These are phyloP conservation scores for Brachypterus glaber DNA, from an alignment of 2,888 invertebrate genomes.

Conservation along the genomic window DNA sequence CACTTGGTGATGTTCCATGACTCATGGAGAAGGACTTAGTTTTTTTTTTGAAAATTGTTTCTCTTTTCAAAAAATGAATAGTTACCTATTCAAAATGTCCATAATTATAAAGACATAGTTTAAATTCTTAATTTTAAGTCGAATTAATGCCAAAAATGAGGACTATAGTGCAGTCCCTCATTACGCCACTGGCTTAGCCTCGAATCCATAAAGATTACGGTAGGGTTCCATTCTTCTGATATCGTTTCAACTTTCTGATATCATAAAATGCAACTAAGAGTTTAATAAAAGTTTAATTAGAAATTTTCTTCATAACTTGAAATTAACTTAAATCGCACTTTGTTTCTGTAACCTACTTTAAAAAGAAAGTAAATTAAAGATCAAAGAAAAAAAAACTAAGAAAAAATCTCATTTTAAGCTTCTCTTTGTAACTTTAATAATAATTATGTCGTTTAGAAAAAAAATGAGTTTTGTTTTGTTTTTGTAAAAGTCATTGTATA, in stretches of 20 bases:
- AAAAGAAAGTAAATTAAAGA: conserved; percentile 20
- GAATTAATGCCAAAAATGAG: no score
- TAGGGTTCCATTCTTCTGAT: conserved; percentile 30
- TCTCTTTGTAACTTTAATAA: not conserved
- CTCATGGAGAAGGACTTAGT: no score
- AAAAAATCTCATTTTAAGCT: conserved; percentile 15
- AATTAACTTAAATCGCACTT: conserved; percentile 30
- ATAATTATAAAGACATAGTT: no score
- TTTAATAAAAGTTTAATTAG: conserved; percentile 41
- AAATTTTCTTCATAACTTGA: conserved; percentile 35
- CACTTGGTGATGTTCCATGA: no score
- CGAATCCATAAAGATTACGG: conserved; percentile 32
- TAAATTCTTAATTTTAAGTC: no score
- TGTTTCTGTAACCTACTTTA: conserved; percentile 23
- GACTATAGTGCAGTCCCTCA: no score
- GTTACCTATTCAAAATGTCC: no score
- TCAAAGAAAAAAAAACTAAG: conserved; percentile 18
- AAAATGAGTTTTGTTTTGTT: no score
- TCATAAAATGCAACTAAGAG: conserved; percentile 33
- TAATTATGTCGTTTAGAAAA: not conserved
- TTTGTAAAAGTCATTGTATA: no score
- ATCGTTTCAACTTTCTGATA: conserved; percentile 30
- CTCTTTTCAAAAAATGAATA: no score
- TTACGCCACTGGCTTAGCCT: conserved; percentile 26
- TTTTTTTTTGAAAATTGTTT: no score